Evolutionary conservation across 2,797 vertebrate species (phyloP), one percentile per base, ranked within the genome.

Genomic region (Pogoniulus pusillus): DNA sequence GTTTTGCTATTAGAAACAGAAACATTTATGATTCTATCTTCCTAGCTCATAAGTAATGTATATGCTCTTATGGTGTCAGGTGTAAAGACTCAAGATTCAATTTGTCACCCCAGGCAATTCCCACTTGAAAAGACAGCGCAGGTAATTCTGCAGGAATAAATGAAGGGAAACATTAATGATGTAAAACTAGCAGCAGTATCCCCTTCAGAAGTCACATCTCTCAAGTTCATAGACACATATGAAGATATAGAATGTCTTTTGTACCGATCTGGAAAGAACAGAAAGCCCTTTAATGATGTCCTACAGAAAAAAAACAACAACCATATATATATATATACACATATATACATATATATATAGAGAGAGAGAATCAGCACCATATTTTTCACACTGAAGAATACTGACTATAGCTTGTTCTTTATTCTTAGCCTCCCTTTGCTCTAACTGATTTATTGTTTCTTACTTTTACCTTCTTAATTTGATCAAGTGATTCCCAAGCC

Each of bases 21-120:
- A 96, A 96, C 54, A 89, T 95, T 96, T 93, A 91, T 85, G 73
- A 83, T 87, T 96, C 79, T 88, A 89, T 94, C 96, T 96, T 96
- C 89, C 91, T 87, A 89, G 78, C 53, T 94, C 88, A 94, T 97
- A 92, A 97, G 85, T 98, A 97, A 98, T 98, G 97, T 96, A 97
- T 94, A 95, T 87, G 74, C 53, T 92, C 76, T 78, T 41, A 54
- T 87, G 89, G 95, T 20, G 8, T 96, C 96, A 97, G 96, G 95
- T 97, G 96, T 95, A 97, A 93, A 83, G 93, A 95, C 58, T 94
- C 94, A 86, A 86, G 81, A 85, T 93, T 92, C 95, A 95, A 96
- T 97, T 96, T 96, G 87, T 96, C 94, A 96, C 90, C 86, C 59
- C 74, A 91, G 94, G 95, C 94, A 96, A 94, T 95, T 94, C 87